These are phyloP conservation scores for Macrostomum lignano DNA, from an alignment of 1,140 invertebrate genomes.

Conservation along the genomic window DNA sequence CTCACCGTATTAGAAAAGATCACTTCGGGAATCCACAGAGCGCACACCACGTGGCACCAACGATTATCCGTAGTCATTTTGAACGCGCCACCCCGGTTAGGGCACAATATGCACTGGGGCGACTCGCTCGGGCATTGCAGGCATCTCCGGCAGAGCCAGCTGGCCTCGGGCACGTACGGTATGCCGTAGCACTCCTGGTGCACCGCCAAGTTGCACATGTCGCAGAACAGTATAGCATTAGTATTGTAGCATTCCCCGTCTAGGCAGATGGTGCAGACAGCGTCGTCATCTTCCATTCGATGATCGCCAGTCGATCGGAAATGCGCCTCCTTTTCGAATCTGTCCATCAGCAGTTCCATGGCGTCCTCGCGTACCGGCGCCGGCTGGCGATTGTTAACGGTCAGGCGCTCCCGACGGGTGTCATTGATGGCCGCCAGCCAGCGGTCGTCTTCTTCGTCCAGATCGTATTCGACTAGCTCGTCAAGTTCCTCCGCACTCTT, in stretches of 20 bases:
- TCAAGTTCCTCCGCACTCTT: constrained; percentile 71
- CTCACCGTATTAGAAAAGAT: constrained; percentile 66
- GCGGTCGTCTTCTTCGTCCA: constrained; percentile 72
- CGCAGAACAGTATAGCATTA: constrained; percentile 82
- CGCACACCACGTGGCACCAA: constrained; percentile 95
- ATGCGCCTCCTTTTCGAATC: constrained; percentile 71
- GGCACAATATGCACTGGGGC: constrained; percentile 82
- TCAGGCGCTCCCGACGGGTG: constrained; percentile 50
- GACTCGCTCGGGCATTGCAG: constrained; percentile 72
- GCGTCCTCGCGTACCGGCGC: constrained; percentile 31
- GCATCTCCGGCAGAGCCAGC: constrained; percentile 79
- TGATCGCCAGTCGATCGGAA: constrained; percentile 35
- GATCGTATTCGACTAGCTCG: constrained; percentile 74
- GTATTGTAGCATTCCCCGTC: constrained; percentile 82
- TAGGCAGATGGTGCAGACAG: constrained; percentile 68
- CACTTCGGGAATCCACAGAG: constrained; percentile 92
- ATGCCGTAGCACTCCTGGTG: constrained; percentile 98
- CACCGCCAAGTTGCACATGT: constrained; percentile 94
- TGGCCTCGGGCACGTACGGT: constrained; percentile 90
- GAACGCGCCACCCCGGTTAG: constrained; percentile 85
- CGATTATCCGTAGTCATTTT: constrained; percentile 72
- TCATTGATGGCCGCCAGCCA: constrained; percentile 63
- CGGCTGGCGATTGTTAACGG: constrained; percentile 42
- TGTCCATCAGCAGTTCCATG: constrained; percentile 64
- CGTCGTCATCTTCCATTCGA: constrained; percentile 70